Base-by-base conservation (phyloP, 2,888 invertebrate genomes). In the Acanthoscelides obtectus region DNA sequence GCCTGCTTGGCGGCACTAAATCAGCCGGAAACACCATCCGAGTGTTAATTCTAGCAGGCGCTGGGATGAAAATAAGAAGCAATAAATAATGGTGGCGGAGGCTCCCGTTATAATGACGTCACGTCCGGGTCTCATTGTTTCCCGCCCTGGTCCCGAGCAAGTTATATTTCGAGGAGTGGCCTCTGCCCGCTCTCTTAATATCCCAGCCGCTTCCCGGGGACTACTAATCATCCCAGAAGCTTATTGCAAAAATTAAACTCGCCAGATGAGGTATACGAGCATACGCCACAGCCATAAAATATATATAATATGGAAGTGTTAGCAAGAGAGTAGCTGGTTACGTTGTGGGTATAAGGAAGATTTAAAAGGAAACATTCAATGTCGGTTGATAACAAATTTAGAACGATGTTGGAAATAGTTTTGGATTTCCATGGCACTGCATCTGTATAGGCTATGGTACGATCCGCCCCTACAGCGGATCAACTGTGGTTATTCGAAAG, bases 101-200 rank as follows among this genome's bases (percentile, higher is more conserved):
- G 82, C 83, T 84, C 84, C 84, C 80, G 84, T 85, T 85, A 84
- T 86, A 86, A 86, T 86, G 86, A 86, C 84, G 85, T 86, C 86
- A 86, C 86, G 86, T 86, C 83, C 85, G 83, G 85, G 85, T 85
- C 85, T 86, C 86, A 86, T 86, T 86, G 86, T 84, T 84, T 84
- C 82, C 81, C 82, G 83, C 83, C 83, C 83, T 84, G 45, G 1
- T 1, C 45, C 45, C 45, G 45, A 45, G 45, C 45, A 45, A 45
- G 45, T 45, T 45, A 45, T 45, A 45, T 45, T 45, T 45, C 45
- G 45, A 45, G 45, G 45, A 45, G 45, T 45, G 45, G 45, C 12
- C 45, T 6, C 25, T 25, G 25, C 45, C 85, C 84, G 84, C 84
- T 83, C 83, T 85, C 83, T 84, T 85, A 84, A 84, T 85, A 84